Evolutionary conservation across 2,797 vertebrate species (phyloP), one percentile per base, ranked within the genome.

Genomic region (Melanotaenia pygmaea): DNA sequence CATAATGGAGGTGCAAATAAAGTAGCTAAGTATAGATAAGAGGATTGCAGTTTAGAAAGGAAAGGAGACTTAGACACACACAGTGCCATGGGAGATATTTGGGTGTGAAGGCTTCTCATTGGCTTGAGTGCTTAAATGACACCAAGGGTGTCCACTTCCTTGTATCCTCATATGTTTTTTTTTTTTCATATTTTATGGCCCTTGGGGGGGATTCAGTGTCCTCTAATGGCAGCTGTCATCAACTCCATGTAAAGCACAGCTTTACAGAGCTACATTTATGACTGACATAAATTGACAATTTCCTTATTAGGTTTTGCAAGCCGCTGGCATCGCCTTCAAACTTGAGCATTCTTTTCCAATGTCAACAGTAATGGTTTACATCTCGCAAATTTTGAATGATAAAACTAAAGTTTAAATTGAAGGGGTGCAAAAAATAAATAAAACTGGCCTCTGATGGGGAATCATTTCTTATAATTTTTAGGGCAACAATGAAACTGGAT

Each of bases 201-300:
- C 51, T 53, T 66, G 57, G 80, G 67, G 67, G 20, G 26, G 54
- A 72, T 63, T 74, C 56, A 32, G 8, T 57, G 38, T 62, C 50
- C 67, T 53, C 32, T 72, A 58, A 6, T 3, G 1, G 37, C 18
- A 38, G 10, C 43, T 62, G 64, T 67, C 43, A 24, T 9, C 20
- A 18, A 24, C 1, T 5, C 53, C 0, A 1, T 64, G 30, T 70
- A 62, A 66, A 74, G 34, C 57, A 22, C 43, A 70, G 26, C 10
- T n/a, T 59, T 30, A 20, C 37, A 28, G 53, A 66, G 54, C 28
- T 32, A 20, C 7, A 0, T 66, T 54, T 66, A 20, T 28, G 9
- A 35, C 26, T 26, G 14, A 34, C 24, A n/a, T n/a, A n/a, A n/a
- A n/a, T n/a, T n/a, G n/a, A n/a, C 3, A 7, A 18, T 28, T 14